A percentile compares a stretch with the other conserved stretches of the same genome.
These are phyloP conservation scores for Phalloptychus januarius DNA, from an alignment of 2,797 vertebrate species.

Conservation along the genomic window DNA sequence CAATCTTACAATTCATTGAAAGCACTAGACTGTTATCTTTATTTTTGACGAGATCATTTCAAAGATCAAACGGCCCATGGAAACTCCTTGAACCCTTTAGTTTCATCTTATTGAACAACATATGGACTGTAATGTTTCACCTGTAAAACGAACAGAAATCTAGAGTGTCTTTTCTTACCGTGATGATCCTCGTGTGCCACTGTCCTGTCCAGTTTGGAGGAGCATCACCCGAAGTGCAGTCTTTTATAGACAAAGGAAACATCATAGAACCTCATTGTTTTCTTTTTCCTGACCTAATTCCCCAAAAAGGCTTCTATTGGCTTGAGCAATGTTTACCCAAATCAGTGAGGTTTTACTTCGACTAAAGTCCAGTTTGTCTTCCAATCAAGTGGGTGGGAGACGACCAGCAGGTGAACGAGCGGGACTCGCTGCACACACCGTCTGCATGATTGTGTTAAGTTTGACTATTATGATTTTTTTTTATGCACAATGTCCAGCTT, in stretches of 20 bases:
- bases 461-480: not conserved
- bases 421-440: not conserved
- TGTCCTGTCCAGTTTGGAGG: conserved; percentile 2
- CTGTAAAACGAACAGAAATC: not conserved
- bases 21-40: not conserved
- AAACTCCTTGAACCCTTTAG: not conserved
- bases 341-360: conserved; percentile 1
- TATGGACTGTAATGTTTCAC: not conserved
- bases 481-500: not conserved
- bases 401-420: not conserved
- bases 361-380: conserved; percentile 32
- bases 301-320: conserved; percentile 12
- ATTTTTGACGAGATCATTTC: not conserved
- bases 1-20: not conserved
- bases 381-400: not conserved
- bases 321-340: conserved; percentile 3
- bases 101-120: not conserved
- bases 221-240: not conserved
- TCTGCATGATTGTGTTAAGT: not conserved
- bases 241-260: conserved; percentile 33
- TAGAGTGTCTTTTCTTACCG: conserved; percentile 48
- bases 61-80: not conserved
- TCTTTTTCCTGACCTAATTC: not conserved
- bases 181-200: not conserved
- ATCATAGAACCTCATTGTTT: accelerated